Conservation (phyloP, 2,888 invertebrate species). For the Tiliacea aurago region DNA sequence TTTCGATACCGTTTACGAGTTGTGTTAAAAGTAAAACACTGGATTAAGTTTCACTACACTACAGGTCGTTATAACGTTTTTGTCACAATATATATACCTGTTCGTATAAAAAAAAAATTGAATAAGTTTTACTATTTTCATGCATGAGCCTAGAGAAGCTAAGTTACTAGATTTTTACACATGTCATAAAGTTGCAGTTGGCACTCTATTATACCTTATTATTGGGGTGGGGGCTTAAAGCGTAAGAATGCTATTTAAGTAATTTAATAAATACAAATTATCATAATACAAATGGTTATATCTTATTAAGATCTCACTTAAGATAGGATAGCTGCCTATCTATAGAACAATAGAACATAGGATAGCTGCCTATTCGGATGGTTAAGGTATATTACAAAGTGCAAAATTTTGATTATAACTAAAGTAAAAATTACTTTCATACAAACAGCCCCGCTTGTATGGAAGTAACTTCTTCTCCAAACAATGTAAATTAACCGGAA, state of each 20-base stretch:
- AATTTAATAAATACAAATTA: not conserved
- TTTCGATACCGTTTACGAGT: constrained; percentile 16
- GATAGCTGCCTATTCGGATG: not conserved
- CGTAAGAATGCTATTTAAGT: too few relatives aligned
- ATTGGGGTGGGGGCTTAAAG: not conserved
- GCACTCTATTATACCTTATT: not conserved
- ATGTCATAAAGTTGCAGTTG: not conserved
- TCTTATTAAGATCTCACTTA: not conserved
- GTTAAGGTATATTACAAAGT: not conserved
- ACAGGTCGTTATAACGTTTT: not conserved
- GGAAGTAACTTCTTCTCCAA: not conserved
- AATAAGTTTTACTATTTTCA: not conserved
- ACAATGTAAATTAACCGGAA: constrained; percentile 3
- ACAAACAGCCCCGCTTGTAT: not conserved
- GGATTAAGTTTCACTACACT: not conserved
- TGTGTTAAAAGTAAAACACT: constrained; percentile 7
- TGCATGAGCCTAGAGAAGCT: not conserved
- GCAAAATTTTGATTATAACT: too few relatives aligned
- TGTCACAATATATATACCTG: not conserved
- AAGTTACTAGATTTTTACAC: not conserved
- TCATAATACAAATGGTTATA: not conserved
- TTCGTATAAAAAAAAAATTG: not conserved
- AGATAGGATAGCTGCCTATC: not conserved
- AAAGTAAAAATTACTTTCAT: not conserved
- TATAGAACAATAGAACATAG: too few relatives aligned